A percentile compares a stretch with the other conserved stretches of the same genome.
phyloP scores from a whole-genome alignment of 2,888 invertebrate genomes.

The Bellardia bayeri region DNA sequence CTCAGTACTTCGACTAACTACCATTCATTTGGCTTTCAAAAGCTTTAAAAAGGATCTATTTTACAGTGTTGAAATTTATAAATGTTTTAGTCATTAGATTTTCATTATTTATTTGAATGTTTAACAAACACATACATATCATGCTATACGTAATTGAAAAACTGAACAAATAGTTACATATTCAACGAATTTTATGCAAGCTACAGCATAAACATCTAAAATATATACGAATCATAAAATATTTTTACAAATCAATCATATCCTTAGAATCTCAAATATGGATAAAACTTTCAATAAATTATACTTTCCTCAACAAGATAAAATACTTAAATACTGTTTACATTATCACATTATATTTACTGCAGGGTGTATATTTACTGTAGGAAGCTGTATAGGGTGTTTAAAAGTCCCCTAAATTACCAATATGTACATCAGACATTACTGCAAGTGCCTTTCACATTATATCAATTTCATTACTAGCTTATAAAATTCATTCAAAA shows the following conservation, averaged over 20 bases:
- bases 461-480: constrained; percentile 49
- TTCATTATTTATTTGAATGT: constrained; percentile 81
- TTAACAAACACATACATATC: constrained; percentile 71
- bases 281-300: too few species aligned
- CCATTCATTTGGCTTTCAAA: constrained; percentile 78
- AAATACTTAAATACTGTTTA: too few species aligned
- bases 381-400: neutral
- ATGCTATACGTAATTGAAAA: neutral
- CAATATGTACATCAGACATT: neutral
- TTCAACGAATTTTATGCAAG: neutral
- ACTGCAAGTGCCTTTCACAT: neutral
- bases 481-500: constrained; percentile 50
- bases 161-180: neutral
- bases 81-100: constrained; percentile 82
- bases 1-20: constrained; percentile 10
- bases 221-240: too few species aligned
- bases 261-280: too few species aligned
- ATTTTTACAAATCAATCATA: too few species aligned
- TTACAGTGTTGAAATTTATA: constrained; percentile 78
- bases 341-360: too few species aligned
- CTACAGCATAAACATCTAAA: neutral
- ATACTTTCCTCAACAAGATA: too few species aligned
- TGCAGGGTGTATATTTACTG: too few species aligned
- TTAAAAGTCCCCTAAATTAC: neutral
- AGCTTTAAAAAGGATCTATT: constrained; percentile 80